Evolutionary conservation across 2,797 vertebrate genomes (phyloP).

Genomic region (Lepus oiostolus): DNA sequence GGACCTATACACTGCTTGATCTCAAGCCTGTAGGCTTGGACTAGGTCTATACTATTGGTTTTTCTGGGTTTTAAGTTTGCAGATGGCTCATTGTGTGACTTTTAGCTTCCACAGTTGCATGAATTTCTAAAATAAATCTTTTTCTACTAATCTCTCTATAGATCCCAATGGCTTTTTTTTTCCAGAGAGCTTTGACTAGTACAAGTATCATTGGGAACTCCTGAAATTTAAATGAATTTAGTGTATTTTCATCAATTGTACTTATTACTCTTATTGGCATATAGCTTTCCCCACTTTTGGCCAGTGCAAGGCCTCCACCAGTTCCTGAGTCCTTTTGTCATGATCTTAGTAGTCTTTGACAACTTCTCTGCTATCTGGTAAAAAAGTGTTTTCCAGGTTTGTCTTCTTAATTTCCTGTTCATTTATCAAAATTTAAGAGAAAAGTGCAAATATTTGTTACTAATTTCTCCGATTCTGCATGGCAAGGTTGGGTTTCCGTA

Average conservation of each 20-base stretch:
- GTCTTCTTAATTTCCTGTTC: background rate
- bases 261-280: background rate
- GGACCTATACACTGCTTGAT: too few relatives aligned
- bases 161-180: background rate
- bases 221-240: background rate
- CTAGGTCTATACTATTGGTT: background rate
- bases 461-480: background rate
- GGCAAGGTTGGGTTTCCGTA: background rate
- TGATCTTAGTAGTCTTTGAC: background rate
- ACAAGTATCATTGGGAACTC: background rate
- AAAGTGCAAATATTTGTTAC: background rate
- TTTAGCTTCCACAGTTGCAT: background rate
- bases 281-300: background rate
- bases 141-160: background rate
- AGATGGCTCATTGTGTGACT: background rate
- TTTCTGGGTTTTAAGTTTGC: background rate
- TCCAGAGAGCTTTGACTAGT: background rate
- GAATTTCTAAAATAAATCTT: background rate
- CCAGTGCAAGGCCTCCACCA: background rate
- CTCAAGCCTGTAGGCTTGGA: background rate
- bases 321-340: background rate
- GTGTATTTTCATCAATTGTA: background rate
- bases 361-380: background rate
- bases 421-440: slow-evolving; percentile 36
- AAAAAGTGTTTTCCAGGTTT: background rate